A percentile compares a stretch with the other conserved stretches of the same genome.
These are phyloP conservation scores for Zoroaster sp. DNA, from an alignment of 53 echinoderm and acorn worm species.

Conservation along the genomic window DNA sequence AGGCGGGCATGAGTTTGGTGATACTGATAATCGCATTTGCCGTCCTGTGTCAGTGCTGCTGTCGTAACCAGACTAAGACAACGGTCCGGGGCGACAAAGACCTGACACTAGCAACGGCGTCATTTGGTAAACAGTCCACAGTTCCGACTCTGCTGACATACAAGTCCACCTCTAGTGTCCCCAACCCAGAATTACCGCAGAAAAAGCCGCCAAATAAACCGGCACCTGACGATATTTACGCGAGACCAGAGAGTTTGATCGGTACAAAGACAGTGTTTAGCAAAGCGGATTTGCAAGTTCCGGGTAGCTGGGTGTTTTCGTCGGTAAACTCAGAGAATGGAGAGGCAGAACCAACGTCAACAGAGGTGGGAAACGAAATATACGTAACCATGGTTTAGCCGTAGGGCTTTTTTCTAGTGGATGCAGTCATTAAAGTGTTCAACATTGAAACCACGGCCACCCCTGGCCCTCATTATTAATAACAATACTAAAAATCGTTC, in stretches of 20 bases:
- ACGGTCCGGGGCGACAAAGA: slow-evolving; percentile 46
- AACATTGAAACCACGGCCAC: too few relatives aligned
- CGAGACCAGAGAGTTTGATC: neutral
- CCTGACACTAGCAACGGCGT: slow-evolving; percentile 22
- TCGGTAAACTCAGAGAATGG: slow-evolving; percentile 36
- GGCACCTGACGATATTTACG: neutral
- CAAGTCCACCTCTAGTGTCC: neutral
- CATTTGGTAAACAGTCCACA: slow-evolving; percentile 40
- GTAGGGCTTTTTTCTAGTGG: neutral
- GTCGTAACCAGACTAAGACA: slow-evolving; percentile 23
- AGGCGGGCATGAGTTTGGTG: slow-evolving; percentile 38
- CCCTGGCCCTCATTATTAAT: too few relatives aligned
- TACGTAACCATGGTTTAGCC: slow-evolving; percentile 46
- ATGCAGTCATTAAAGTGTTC: too few relatives aligned
- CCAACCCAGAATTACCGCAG: neutral
- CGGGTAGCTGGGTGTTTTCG: slow-evolving; percentile 48
- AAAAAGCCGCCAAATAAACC: slow-evolving; percentile 25
- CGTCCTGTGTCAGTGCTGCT: slow-evolving; percentile 48
- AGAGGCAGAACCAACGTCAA: slow-evolving; percentile 14
- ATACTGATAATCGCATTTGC: slow-evolving; percentile 41
- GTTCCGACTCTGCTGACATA: slow-evolving; percentile 35
- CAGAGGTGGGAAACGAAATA: neutral
- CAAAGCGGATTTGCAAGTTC: neutral
- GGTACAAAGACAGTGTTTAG: slow-evolving; percentile 4
- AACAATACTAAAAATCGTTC: too few relatives aligned